Evolutionary conservation across 53 echinoderm and acorn worm species (phyloP), one percentile per base, ranked within the genome.

Genomic region (Stichopus horrens): DNA sequence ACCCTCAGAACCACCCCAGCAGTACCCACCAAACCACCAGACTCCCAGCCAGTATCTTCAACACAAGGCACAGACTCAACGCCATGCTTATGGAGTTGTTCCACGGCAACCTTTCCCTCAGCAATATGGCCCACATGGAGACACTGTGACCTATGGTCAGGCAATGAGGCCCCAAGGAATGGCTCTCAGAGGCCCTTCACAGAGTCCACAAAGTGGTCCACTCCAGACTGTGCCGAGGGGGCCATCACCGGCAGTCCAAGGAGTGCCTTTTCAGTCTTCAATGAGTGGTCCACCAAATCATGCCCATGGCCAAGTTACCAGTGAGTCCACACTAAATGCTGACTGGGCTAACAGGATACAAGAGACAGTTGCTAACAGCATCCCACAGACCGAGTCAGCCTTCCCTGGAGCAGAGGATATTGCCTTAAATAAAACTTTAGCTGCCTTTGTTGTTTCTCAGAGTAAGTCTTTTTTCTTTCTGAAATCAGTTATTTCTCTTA

Each of bases 381-480:
- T 95, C 54, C 97, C 95, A 4, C 75, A 81, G 21, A 79, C 94
- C 19, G 91, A 94, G 10, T 83, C 94, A n/a, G 90, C 97, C 11
- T 97, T 95, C 82, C 93, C 94, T 60, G 97, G 94, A 4, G 88
- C 93, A 21, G 89, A 87, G 52, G 82, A 73, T 66, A 95, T 95
- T 19, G 68, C 71, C 7, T 53, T 86, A 20, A 86, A 90, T 55
- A 79, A 83, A 10, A 92, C 91, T 58, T 94, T 90, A 83, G 94
- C 93, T 74, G 94, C 97, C 7, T 89, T 97, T 68, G 75, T 97
- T 14, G 88, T 97, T 21, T 92, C 90, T 16, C 88, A 52, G 74
- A 81, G 96, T 93, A 88, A 86, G 88, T 90, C 54, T 79, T 14
- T 51, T 6, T 90, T 20, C 52, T 67, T 67, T 67, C 37, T 37